phyloP scores from a whole-genome alignment of 2,888 invertebrate genomes.

The Plebejus melissa region DNA sequence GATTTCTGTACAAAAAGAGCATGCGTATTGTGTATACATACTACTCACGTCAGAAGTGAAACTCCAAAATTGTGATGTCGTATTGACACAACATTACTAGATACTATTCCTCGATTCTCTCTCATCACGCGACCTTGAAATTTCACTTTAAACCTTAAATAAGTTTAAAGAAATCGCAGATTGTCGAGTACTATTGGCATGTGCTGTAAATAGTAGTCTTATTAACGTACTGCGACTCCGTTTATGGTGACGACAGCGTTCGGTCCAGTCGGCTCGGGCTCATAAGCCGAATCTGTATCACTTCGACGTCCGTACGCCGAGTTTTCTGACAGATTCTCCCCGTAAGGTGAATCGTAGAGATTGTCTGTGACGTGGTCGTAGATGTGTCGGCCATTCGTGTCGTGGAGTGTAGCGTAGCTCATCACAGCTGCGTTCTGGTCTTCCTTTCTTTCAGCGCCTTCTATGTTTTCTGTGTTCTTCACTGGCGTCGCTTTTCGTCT shows the following conservation, averaged over 20 bases:
- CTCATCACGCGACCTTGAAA: no score
- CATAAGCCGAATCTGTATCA: conserved; percentile 77
- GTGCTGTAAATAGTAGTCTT: neutral
- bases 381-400: conserved; percentile 77
- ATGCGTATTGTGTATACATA: no score
- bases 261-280: conserved; percentile 83
- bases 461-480: conserved; percentile 92
- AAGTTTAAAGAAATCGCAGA: neutral
- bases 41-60: no score
- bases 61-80: no score
- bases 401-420: conserved; percentile 91
- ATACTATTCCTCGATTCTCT: no score
- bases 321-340: conserved; percentile 77
- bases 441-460: conserved; percentile 91
- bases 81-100: no score
- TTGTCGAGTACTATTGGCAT: neutral
- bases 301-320: conserved; percentile 65
- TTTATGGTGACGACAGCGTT: conserved; percentile 88
- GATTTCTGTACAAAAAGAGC: neutral
- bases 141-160: neutral
- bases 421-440: conserved; percentile 92
- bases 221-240: conserved; percentile 90
- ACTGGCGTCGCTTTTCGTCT: conserved; percentile 91
- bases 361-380: conserved; percentile 81
- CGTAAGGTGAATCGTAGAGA: conserved; percentile 87